Evolutionary conservation across 2,888 invertebrate species (phyloP).

Genomic region (Gastracanthus pulcherrimus): DNA sequence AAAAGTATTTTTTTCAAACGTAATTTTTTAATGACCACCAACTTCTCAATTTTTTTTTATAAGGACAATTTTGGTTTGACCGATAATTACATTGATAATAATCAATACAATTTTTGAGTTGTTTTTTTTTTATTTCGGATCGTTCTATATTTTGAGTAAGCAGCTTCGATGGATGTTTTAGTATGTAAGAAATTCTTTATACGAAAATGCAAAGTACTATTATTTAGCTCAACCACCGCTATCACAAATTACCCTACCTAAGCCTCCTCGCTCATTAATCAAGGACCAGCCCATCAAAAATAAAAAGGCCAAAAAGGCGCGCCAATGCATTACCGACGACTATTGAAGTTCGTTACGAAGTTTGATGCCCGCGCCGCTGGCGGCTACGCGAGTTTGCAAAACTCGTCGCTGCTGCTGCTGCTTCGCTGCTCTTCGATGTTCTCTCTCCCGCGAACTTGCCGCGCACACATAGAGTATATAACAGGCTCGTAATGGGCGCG

Average conservation of each 20-base stretch:
- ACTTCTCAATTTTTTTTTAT: too few relatives aligned
- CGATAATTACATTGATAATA: too few relatives aligned
- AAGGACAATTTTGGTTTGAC: too few relatives aligned
- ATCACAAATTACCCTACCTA: slow-evolving; percentile 21
- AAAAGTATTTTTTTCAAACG: too few relatives aligned
- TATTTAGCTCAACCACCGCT: slow-evolving; percentile 11
- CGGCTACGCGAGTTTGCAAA: slow-evolving; percentile 40
- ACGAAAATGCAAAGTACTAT: too few relatives aligned
- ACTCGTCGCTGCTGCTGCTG: slow-evolving; percentile 1
- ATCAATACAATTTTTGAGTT: too few relatives aligned
- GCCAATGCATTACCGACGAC: slow-evolving; percentile 53
- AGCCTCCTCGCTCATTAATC: slow-evolving; percentile 50
- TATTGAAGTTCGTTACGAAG: slow-evolving; percentile 59
- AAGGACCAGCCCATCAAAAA: slow-evolving; percentile 2
- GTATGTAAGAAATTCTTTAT: too few relatives aligned
- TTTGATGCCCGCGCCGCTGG: slow-evolving; percentile 50
- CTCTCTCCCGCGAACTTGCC: slow-evolving; percentile 35
- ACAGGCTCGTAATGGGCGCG: slow-evolving; percentile 44
- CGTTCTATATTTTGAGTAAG: too few relatives aligned
- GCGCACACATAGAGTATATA: too few relatives aligned
- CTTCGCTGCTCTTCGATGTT: slow-evolving; percentile 1
- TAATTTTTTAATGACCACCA: too few relatives aligned
- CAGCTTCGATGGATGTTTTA: too few relatives aligned
- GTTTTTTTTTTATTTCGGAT: too few relatives aligned
- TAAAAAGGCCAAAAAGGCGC: not conserved